A percentile compares a stretch with the other conserved stretches of the same genome.
phyloP scores from a whole-genome alignment of 2,797 vertebrate genomes.

The Eupleurogrammus muticus region DNA sequence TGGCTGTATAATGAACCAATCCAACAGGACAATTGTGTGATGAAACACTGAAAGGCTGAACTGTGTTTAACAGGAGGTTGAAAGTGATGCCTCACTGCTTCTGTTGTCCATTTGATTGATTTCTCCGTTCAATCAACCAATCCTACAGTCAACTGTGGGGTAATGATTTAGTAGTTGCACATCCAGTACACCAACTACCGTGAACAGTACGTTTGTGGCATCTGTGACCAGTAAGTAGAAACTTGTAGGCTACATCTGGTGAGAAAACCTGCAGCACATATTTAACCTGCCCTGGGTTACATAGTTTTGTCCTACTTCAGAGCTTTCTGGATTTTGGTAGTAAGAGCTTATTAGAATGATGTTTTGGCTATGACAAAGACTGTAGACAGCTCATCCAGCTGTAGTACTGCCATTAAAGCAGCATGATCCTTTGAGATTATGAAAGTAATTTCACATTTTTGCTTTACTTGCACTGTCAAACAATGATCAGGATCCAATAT shows the following conservation, averaged over 20 bases:
- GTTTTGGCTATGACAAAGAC: no score
- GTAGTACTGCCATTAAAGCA: no score
- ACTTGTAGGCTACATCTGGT: not conserved
- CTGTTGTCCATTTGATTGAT: slow-evolving; percentile 18
- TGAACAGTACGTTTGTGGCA: not conserved
- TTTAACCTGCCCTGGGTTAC: no score
- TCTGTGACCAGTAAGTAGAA: not conserved
- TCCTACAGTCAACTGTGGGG: slow-evolving; percentile 4
- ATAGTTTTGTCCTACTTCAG: no score
- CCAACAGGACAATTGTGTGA: slow-evolving; percentile 14
- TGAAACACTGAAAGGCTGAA: slow-evolving; percentile 15
- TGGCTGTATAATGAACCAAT: slow-evolving; percentile 1
- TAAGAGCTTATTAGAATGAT: not conserved
- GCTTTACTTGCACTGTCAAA: not conserved
- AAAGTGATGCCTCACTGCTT: slow-evolving; percentile 24
- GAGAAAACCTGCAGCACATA: no score
- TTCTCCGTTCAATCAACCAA: slow-evolving; percentile 48
- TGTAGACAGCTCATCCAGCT: no score
- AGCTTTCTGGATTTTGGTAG: no score
- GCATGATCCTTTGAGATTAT: no score
- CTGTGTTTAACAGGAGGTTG: slow-evolving; percentile 6
- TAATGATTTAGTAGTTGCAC: not conserved
- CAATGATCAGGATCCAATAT: no score
- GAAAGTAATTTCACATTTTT: not conserved
- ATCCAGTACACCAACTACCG: not conserved